A percentile compares a stretch with the other conserved stretches of the same genome.
phyloP scores from a whole-genome alignment of 2,888 invertebrate species.

The Eledone cirrhosa region DNA sequence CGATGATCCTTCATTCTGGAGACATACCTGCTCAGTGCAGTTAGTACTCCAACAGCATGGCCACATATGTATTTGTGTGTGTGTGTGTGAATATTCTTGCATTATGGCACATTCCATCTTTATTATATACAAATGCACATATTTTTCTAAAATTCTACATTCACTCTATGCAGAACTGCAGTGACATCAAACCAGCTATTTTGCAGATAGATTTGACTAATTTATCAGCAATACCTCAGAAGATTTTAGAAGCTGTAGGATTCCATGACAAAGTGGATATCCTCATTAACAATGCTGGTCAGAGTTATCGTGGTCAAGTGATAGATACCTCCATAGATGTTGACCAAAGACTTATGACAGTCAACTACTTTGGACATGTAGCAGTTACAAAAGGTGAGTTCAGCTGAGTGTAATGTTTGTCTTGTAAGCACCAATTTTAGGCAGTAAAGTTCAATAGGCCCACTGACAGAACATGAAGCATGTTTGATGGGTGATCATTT shows the following conservation, averaged over 20 bases:
- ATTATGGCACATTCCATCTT: too few relatives aligned
- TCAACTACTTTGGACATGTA: constrained; percentile 94
- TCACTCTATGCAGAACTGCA: not conserved
- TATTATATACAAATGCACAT: too few relatives aligned
- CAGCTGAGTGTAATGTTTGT: too few relatives aligned
- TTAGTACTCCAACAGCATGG: too few relatives aligned
- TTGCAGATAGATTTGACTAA: constrained; percentile 78
- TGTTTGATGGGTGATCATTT: too few relatives aligned
- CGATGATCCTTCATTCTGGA: too few relatives aligned
- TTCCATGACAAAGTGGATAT: constrained; percentile 76
- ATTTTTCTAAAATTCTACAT: not conserved
- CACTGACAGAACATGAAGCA: too few relatives aligned
- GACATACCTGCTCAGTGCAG: too few relatives aligned
- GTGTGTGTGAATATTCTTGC: too few relatives aligned
- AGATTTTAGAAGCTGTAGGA: constrained; percentile 73
- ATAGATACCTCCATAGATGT: constrained; percentile 81
- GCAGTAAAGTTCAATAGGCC: too few relatives aligned
- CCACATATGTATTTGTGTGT: too few relatives aligned
- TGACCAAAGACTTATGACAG: constrained; percentile 85
- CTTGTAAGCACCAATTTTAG: too few relatives aligned
- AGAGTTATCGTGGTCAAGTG: constrained; percentile 78
- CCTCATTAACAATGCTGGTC: constrained; percentile 91
- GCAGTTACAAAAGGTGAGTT: constrained; percentile 85
- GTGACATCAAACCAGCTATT: constrained; percentile 39
- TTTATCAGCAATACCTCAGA: constrained; percentile 73